Percentiles rank a stretch among this genome's conserved stretches.
These are phyloP conservation scores for Accipiter cooperii DNA, from an alignment of 2,113 vertebrate genomes.

Conservation along the genomic window DNA sequence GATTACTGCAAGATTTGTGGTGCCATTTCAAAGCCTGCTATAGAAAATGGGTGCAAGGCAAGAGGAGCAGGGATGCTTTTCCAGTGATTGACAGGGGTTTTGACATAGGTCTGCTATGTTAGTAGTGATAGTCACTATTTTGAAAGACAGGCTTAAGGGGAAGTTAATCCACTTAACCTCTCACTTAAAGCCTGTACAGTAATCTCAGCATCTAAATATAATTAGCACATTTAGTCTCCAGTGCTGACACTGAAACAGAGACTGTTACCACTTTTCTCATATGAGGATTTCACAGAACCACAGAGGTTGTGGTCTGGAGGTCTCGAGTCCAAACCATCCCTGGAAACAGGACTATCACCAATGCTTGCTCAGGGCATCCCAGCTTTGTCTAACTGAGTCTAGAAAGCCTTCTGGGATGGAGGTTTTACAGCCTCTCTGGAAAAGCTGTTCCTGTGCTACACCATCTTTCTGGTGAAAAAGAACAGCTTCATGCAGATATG, in stretches of 20 bases:
- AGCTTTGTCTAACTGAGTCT: not conserved
- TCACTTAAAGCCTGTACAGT: not conserved
- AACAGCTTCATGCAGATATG: not conserved
- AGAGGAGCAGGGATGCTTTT: not conserved
- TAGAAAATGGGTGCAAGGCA: not conserved
- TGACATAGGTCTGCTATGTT: not conserved
- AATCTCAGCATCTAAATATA: not conserved
- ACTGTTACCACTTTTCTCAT: not conserved
- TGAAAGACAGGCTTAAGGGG: not conserved
- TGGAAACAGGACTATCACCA: not conserved
- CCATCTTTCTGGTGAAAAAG: not conserved
- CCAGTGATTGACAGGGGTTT: not conserved
- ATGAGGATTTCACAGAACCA: not conserved
- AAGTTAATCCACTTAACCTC: not conserved
- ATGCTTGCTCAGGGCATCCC: not conserved
- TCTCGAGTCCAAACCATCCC: accelerated
- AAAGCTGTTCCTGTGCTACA: not conserved
- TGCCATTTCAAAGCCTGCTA: not conserved
- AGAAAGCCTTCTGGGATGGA: not conserved
- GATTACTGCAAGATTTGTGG: not conserved
- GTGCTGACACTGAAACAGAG: not conserved
- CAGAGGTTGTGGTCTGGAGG: not conserved
- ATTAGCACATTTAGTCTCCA: not conserved
- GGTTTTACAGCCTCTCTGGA: not conserved
- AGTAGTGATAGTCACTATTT: not conserved